Conservation (phyloP, 2,888 invertebrate genomes). For the Pecten maximus region DNA sequence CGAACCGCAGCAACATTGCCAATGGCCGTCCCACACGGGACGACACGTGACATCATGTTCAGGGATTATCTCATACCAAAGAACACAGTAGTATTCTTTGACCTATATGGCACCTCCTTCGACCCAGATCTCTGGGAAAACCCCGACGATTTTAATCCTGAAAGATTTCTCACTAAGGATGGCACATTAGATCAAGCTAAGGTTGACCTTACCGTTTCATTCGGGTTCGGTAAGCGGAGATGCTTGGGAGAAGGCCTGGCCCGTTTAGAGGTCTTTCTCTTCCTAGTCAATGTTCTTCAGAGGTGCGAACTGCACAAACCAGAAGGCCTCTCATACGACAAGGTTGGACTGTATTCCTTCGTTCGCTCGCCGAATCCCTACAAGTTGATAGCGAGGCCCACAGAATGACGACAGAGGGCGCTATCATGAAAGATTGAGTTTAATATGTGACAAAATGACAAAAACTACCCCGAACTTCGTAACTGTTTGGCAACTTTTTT, state of each 20-base stretch:
- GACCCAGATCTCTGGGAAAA: conserved; percentile 38
- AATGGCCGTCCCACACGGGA: conserved; percentile 42
- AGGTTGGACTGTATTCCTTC: neutral
- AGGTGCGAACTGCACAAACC: conserved; percentile 36
- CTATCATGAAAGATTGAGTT: too few relatives aligned
- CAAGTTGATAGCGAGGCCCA: neutral
- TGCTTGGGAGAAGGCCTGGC: conserved; percentile 46
- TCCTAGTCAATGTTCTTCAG: conserved; percentile 38
- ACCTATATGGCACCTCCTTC: conserved; percentile 34
- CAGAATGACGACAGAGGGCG: neutral
- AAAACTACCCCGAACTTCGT: too few relatives aligned
- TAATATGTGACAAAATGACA: too few relatives aligned
- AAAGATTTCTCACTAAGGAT: conserved; percentile 39
- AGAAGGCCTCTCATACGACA: neutral
- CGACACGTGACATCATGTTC: conserved; percentile 23
- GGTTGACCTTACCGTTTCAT: conserved; percentile 37
- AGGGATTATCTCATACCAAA: conserved; percentile 26
- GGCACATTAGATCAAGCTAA: neutral
- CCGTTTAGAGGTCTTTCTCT: conserved; percentile 43
- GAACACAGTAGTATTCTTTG: conserved; percentile 40
- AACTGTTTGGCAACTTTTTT: too few relatives aligned
- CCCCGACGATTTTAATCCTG: conserved; percentile 41
- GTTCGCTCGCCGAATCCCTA: neutral
- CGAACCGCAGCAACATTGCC: conserved; percentile 33
- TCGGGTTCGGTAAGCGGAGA: conserved; percentile 42